Evolutionary conservation across 37 sponge, comb jelly and placozoan genomes (phyloP).

Genomic region (Agelas oroides): DNA sequence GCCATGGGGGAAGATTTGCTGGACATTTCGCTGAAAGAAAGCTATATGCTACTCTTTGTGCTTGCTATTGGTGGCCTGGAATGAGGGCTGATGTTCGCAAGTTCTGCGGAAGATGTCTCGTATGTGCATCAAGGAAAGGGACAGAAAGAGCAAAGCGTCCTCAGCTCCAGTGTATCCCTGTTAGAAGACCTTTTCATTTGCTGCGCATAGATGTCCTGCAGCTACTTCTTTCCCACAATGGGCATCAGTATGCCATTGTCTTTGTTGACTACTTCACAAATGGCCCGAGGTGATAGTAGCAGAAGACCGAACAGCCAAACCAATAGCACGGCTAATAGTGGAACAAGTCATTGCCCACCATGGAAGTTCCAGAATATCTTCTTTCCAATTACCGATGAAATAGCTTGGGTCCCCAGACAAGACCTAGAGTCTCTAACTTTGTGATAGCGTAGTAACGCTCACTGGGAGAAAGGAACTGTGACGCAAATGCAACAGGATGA

Average conservation of each 20-base stretch:
- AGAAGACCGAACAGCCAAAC: background rate
- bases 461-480: no score
- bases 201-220: slow-evolving; percentile 62
- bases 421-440: no score
- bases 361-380: slow-evolving; percentile 29
- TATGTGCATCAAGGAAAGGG: slow-evolving; percentile 22
- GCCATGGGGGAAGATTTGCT: slow-evolving; percentile 32
- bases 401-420: no score
- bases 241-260: slow-evolving; percentile 23
- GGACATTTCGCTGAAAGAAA: slow-evolving; percentile 33
- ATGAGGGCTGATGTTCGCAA: slow-evolving; percentile 28
- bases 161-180: slow-evolving; percentile 13
- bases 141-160: background rate
- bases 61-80: slow-evolving; percentile 41
- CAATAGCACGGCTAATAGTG: slow-evolving; percentile 18
- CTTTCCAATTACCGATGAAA: slow-evolving; percentile 2
- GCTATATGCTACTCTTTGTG: slow-evolving; percentile 1
- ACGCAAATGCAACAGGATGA: slow-evolving; percentile 27
- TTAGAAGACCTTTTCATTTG: slow-evolving; percentile 37
- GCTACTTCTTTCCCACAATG: slow-evolving; percentile 36
- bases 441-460: no score
- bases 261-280: slow-evolving; percentile 31
- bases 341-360: slow-evolving; percentile 16
- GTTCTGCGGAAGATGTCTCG: slow-evolving; percentile 33
- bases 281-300: slow-evolving; percentile 15